Base-by-base conservation (phyloP, 2,888 invertebrate genomes). In the Drosophila fulvimacula region DNA sequence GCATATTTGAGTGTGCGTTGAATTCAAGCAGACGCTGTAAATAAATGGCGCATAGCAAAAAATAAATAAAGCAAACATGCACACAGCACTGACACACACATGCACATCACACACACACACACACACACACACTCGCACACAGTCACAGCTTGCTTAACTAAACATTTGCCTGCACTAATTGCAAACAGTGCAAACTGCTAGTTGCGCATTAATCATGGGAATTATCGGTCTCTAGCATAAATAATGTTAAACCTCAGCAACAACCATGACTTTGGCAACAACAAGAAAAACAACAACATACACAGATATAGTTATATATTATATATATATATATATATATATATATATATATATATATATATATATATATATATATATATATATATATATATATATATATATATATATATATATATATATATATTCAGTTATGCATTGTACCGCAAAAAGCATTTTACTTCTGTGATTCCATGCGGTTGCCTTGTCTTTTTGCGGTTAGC, bases 81-180 rank as follows among this genome's bases (percentile, higher is more conserved):
- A 49, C n/a, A 24, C 11, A 39, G 27, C 39, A 71, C n/a, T n/a
- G 51, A 59, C 49, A 41, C 2, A 19, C 15, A 36, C 36, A 36
- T 27, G 39, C 21, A 21, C 7, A 32, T n/a, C 17, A 60, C 17
- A 21, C 21, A 55, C n/a, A 46, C 32, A 61, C 5, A 44, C 24
- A 36, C 27, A 42, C 19, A 34, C 39, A 72, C 27, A 52, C 42
- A 61, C 21, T 17, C 11, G 32, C 27, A 48, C 27, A 62, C 10
- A 51, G 41, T 44, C 34, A 42, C 30, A 57, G 19, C 30, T 30
- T 49, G 59, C 44, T 67, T 79, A 69, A 73, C 73, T 67, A 74
- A 79, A 75, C 79, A 79, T 79, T 79, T 81, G 76, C 82, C 67
- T 69, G 67, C 79, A 72, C 79, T 79, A 79, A 79, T 79, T 79